Base-by-base conservation (phyloP, 2,113 vertebrate species). In the Phalacrocorax brasilianus region DNA sequence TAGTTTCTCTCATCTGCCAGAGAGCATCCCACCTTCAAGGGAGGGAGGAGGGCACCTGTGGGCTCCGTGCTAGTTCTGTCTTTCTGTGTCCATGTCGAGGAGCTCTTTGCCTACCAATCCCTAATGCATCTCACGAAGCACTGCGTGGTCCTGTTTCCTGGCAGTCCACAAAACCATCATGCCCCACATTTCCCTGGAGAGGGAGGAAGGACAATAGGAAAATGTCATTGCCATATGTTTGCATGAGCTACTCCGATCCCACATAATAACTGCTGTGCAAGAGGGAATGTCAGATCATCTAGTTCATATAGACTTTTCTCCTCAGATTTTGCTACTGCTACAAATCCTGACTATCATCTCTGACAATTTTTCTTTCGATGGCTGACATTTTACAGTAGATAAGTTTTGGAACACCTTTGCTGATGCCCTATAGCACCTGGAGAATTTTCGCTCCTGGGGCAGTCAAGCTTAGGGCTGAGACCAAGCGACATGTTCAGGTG, bases 121-220 rank as follows among this genome's bases (percentile, higher is more conserved):
- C 1, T 74, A 32, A 23, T 1, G 1, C 28, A 44, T 27, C 14
- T 75, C 3, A 0, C 4, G 4, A 71, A 75, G 16, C 40, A 77
- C 35, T 19, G 4, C 35, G 8, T 9, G 14, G 14, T 58, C 35
- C 66, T 52, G 10, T 82, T 85, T 61, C n/a, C 62, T 74, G 50
- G 49, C 53, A 65, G 49, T 30, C 49, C n/a, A 21, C 8, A 8
- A 79, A 23, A n/a, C 12, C 45, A 20, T 44, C 17, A 14, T 47
- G 28, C 15, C 63, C 4, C 12, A 27, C 27, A 82, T 38, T 66
- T 88, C n/a, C 15, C n/a, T 72, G 17, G n/a, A 76, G n/a, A 78
- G 16, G n/a, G 30, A 62, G 63, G 22, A 78, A 58, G 35, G 4
- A 86, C 17, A 80, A 23, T 7, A 88, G 61, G 70, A 81, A 62